Evolutionary conservation across 1,140 invertebrate species (phyloP), one percentile per base, ranked within the genome.

Genomic region (Rhagoletis zephyria): DNA sequence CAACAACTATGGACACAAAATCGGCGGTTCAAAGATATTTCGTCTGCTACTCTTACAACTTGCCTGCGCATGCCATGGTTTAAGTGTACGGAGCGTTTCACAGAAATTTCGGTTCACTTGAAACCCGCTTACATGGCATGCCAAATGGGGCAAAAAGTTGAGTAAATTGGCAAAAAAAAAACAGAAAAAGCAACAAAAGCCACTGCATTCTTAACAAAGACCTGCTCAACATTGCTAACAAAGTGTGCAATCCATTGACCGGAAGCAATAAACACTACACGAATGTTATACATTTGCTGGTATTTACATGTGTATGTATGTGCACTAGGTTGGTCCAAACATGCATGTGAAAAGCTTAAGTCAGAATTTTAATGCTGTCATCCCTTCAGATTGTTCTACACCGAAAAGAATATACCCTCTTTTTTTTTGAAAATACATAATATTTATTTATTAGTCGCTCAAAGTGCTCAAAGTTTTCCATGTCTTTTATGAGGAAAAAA

Each of bases 181-280:
- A 14, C 12, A 16, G 48, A 74, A 42, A 42, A 70, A 42, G 42
- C 12, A 19, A 19, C 64, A 40, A 65, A 65, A 65, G 19, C 10
- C 64, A 30, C 19, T 6, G 64, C 64, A 70, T 70, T 70, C 10
- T 45, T 45, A 51, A 7, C 48, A 51, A 81, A 81, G 16, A n/a
- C 74, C 74, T 56, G 74, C 67, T 74, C 42, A 70, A 6, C 45
- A 51, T 56, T 81, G 48, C 48, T 81, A 9, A 56, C 74, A 81
- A 81, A 81, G n/a, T 56, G 16, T 48, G 74, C 74, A 51, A 81
- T 56, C 74, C 74, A 81, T 81, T 81, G 74, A 81, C 74, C 74
- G 74, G 74, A 81, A 81, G 48, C 74, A 81, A 81, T 81, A 81
- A 81, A 81, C 74, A 81, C 74, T 81, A 81, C 45, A 81, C 48